These are phyloP conservation scores for Crossocerus cetratus DNA, from an alignment of 2,888 invertebrate species.

Conservation along the genomic window DNA sequence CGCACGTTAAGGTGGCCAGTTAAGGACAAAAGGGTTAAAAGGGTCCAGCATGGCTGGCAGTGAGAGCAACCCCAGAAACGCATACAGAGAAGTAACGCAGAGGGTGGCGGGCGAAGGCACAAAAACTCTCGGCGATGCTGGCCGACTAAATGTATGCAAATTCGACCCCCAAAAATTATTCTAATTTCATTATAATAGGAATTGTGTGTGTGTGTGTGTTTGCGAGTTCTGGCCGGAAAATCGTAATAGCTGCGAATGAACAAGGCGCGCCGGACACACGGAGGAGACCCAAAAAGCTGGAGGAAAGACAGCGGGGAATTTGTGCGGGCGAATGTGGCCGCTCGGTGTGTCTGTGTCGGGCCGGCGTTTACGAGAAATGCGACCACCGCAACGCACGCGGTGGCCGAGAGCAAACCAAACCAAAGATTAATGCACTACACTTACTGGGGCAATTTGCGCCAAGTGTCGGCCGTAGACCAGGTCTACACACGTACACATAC, in stretches of 20 bases:
- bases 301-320: slow-evolving; percentile 48
- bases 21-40: slow-evolving; percentile 49
- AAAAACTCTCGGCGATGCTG: slow-evolving; percentile 5
- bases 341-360: slow-evolving; percentile 59
- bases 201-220: not conserved
- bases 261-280: not conserved
- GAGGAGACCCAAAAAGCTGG: slow-evolving; percentile 35
- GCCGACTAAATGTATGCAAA: slow-evolving; percentile 3
- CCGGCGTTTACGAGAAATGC: slow-evolving; percentile 71
- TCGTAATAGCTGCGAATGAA: slow-evolving; percentile 3
- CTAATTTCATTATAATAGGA: slow-evolving; percentile 1
- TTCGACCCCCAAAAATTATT: slow-evolving; percentile 1
- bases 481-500: slow-evolving; percentile 35
- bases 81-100: slow-evolving; percentile 10
- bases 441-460: slow-evolving; percentile 77
- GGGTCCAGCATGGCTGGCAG: slow-evolving; percentile 18
- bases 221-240: not conserved
- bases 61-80: too few relatives aligned
- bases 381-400: slow-evolving; percentile 74
- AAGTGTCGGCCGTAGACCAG: slow-evolving; percentile 70
- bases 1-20: slow-evolving; percentile 52
- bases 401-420: slow-evolving; percentile 73
- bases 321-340: slow-evolving; percentile 46
- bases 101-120: slow-evolving; percentile 13
- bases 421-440: slow-evolving; percentile 77